Evolutionary conservation across 2,888 invertebrate genomes (phyloP).

Genomic region (Glaucopsyche alexis): DNA sequence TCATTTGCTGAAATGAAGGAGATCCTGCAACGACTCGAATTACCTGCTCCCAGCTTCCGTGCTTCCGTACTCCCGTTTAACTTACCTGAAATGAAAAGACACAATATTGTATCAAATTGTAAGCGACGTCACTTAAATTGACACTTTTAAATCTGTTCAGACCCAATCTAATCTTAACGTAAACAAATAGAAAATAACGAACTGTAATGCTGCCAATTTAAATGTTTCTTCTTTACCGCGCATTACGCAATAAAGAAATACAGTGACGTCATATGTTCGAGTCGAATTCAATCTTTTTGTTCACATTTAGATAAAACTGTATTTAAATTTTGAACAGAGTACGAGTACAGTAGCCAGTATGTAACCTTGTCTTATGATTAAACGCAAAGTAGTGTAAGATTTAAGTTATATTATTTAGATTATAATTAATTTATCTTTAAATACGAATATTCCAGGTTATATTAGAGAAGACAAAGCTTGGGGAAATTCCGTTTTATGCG

Average conservation of each 20-base stretch:
- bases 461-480: conserved; percentile 1
- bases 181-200: too few relatives aligned
- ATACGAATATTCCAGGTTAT: conserved; percentile 1
- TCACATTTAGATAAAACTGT: background rate
- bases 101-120: conserved; percentile 7
- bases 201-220: too few relatives aligned
- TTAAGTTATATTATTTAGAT: background rate
- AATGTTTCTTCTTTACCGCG: too few relatives aligned
- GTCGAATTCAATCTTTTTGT: too few relatives aligned
- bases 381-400: too few relatives aligned
- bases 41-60: conserved; percentile 2
- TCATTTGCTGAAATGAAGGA: background rate
- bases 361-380: too few relatives aligned
- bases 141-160: background rate
- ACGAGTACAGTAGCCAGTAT: too few relatives aligned
- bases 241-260: too few relatives aligned
- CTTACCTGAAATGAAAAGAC: conserved; percentile 33
- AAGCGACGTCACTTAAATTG: background rate
- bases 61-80: background rate
- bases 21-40: background rate
- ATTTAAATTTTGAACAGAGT: conserved; percentile 21
- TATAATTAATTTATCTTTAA: conserved; percentile 6
- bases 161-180: too few relatives aligned
- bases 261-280: too few relatives aligned
- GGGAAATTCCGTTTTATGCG: conserved; percentile 4